Evolutionary conservation across 2,113 vertebrate species (phyloP).

Genomic region (Hippocampus comes): DNA sequence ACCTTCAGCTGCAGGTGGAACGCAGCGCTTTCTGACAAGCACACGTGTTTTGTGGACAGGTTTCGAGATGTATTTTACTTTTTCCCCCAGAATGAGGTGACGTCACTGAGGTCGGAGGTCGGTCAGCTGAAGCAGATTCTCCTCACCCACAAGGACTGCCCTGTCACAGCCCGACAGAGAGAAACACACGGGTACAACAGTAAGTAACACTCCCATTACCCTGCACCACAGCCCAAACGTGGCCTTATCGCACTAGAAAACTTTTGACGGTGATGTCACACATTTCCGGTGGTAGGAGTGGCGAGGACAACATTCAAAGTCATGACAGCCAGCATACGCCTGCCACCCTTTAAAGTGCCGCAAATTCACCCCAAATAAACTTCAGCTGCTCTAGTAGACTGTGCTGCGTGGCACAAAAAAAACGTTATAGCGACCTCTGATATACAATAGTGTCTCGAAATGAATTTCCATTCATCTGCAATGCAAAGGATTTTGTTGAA

Average conservation of each 20-base stretch:
- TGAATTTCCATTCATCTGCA: slow-evolving; percentile 53
- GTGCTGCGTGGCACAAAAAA: too few species aligned
- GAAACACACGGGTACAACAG: slow-evolving; percentile 93
- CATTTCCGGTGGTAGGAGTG: too few species aligned
- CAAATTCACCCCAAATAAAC: too few species aligned
- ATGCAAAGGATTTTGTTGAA: slow-evolving; percentile 41
- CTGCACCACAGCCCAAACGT: too few species aligned
- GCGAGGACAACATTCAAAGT: too few species aligned
- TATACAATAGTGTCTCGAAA: slow-evolving; percentile 46
- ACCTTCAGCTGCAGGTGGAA: slow-evolving; percentile 96
- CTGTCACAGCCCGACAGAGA: slow-evolving; percentile 94
- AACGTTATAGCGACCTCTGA: not conserved
- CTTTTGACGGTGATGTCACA: too few species aligned
- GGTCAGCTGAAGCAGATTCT: slow-evolving; percentile 97
- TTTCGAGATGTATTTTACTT: slow-evolving; percentile 1
- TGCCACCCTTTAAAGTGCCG: too few species aligned
- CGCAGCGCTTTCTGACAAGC: not conserved
- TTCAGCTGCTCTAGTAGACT: too few species aligned
- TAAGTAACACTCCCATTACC: slow-evolving; percentile 73
- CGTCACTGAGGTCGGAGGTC: slow-evolving; percentile 94
- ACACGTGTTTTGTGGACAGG: not conserved
- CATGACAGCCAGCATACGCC: too few species aligned
- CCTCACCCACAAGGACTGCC: slow-evolving; percentile 97
- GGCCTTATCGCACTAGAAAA: too few species aligned
- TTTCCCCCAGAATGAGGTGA: slow-evolving; percentile 87